phyloP scores from a whole-genome alignment of 2,888 invertebrate genomes.

The Chesias legatella region DNA sequence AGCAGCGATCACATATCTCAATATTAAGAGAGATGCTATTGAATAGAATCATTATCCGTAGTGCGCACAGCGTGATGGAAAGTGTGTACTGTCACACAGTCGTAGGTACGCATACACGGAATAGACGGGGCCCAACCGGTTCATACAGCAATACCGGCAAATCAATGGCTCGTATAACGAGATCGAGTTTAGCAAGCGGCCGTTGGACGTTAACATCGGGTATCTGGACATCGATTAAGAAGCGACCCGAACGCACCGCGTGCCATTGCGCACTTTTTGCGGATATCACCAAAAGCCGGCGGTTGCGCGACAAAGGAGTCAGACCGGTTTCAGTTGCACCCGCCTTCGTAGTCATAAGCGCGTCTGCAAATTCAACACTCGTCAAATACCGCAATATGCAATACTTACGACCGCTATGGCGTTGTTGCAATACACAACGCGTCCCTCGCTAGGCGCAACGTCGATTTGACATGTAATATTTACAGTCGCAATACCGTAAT shows the following conservation, averaged over 20 bases:
- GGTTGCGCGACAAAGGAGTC: slow-evolving; percentile 68
- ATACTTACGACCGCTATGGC: slow-evolving; percentile 43
- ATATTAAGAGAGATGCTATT: slow-evolving; percentile 1
- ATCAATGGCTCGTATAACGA: slow-evolving; percentile 60
- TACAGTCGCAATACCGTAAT: slow-evolving; percentile 34
- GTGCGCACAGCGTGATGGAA: slow-evolving; percentile 38
- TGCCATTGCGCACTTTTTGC: slow-evolving; percentile 72
- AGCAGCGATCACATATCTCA: too few species aligned
- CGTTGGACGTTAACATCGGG: slow-evolving; percentile 47
- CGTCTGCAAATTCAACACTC: slow-evolving; percentile 74
- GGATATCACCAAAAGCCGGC: slow-evolving; percentile 75
- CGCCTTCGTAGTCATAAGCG: slow-evolving; percentile 63
- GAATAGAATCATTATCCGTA: slow-evolving; percentile 22
- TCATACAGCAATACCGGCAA: slow-evolving; percentile 55
- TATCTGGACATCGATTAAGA: slow-evolving; percentile 59
- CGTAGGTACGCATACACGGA: slow-evolving; percentile 48
- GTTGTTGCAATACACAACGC: slow-evolving; percentile 39
- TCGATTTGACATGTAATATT: slow-evolving; percentile 34
- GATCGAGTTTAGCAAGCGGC: slow-evolving; percentile 49
- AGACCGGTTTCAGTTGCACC: slow-evolving; percentile 73
- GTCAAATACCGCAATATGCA: slow-evolving; percentile 69
- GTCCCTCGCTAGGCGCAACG: slow-evolving; percentile 31
- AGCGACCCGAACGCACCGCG: slow-evolving; percentile 58
- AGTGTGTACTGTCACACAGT: slow-evolving; percentile 47
- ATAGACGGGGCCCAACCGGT: slow-evolving; percentile 55